Evolutionary conservation across 2,888 invertebrate species (phyloP).

Genomic region (Pollenia labialis): DNA sequence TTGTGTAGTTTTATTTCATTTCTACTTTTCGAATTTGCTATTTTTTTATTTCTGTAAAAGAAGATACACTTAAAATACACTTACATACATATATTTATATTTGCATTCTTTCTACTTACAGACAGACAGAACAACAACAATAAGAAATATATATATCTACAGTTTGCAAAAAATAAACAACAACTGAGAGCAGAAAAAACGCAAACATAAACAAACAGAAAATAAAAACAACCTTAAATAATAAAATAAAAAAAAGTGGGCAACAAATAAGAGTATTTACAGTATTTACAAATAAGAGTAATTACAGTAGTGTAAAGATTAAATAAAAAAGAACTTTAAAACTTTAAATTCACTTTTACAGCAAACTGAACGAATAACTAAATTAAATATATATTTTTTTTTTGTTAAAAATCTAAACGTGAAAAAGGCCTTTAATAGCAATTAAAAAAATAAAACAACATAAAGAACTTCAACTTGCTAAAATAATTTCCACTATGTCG

Average conservation of each 20-base stretch:
- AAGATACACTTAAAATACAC: constrained; percentile 29
- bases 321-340: constrained; percentile 28
- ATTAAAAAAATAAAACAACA: neutral
- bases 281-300: constrained; percentile 8
- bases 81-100: constrained; percentile 46
- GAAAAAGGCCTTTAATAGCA: constrained; percentile 26
- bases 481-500: neutral
- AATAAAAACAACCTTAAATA: constrained; percentile 37
- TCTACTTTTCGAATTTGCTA: constrained; percentile 6
- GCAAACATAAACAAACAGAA: constrained; percentile 67
- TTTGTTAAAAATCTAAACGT: constrained; percentile 38
- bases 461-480: constrained; percentile 20
- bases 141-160: constrained; percentile 16
- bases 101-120: constrained; percentile 66
- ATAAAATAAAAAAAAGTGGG: constrained; percentile 23
- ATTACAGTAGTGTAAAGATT: constrained; percentile 24
- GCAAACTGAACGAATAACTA: neutral
- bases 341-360: constrained; percentile 21
- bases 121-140: constrained; percentile 56
- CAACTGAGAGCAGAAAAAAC: constrained; percentile 18
- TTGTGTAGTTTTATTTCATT: constrained; percentile 7
- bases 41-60: constrained; percentile 39
- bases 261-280: constrained; percentile 7
- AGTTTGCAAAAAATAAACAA: constrained; percentile 55
- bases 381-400: neutral